Percentiles rank a stretch among this genome's conserved stretches.
Conservation (phyloP, 1,140 invertebrate species). For the Drosophila bifasciata region DNA sequence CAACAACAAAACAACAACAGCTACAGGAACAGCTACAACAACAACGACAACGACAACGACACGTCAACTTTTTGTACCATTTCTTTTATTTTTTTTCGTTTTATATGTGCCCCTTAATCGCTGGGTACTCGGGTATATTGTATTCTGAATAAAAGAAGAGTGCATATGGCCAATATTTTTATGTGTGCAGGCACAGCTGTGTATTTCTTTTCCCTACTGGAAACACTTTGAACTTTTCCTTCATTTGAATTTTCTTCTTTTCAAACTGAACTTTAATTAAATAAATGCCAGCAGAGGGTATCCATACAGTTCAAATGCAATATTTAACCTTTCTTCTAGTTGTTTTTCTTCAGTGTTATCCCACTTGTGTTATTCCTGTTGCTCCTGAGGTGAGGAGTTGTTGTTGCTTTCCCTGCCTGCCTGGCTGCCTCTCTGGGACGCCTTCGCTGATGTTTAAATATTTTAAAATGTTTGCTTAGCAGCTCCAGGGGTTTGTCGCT, state of each 20-base stretch:
- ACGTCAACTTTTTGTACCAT: constrained; percentile 58
- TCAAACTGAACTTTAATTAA: no score
- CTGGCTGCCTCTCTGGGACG: no score
- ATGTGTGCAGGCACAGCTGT: neutral
- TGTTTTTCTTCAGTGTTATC: neutral
- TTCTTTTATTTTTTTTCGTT: no score
- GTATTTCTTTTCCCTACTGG: no score
- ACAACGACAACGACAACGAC: constrained; percentile 46
- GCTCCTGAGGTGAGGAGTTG: constrained; percentile 3
- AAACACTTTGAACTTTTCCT: no score
- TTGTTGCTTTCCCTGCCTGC: constrained; percentile 22
- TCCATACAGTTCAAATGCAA: no score
- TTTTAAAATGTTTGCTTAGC: constrained; percentile 82
- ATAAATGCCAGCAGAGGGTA: no score
- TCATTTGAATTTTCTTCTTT: no score
- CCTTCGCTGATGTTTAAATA: constrained; percentile 66
- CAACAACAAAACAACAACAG: constrained; percentile 50
- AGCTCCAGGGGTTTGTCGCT: constrained; percentile 33
- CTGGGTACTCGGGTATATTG: constrained; percentile 22
- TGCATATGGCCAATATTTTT: constrained; percentile 4
- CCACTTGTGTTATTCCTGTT: neutral
- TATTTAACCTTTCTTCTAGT: neutral
- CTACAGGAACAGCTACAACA: constrained; percentile 26
- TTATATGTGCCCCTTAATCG: constrained; percentile 32
- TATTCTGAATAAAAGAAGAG: constrained; percentile 10